Evolutionary conservation across 1,140 invertebrate species (phyloP).

Genomic region (Procambarus clarkii): DNA sequence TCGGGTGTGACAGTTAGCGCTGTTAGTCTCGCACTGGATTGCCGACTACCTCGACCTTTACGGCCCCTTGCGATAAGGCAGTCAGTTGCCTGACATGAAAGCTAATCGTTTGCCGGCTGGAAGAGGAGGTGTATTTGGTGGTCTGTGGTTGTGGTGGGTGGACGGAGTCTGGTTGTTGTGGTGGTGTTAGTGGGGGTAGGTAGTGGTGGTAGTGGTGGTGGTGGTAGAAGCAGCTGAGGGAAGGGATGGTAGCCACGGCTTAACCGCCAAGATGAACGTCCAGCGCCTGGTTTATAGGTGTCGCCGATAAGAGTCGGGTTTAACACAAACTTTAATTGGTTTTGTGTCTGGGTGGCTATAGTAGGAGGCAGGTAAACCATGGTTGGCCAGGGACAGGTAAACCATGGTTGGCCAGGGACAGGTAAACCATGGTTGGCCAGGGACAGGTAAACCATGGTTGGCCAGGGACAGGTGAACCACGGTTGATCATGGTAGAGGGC

Average conservation of each 20-base stretch:
- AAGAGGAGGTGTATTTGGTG: no score
- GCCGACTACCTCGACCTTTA: not conserved
- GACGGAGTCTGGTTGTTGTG: no score
- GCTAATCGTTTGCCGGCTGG: not conserved
- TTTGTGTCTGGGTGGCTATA: not conserved
- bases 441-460: no score
- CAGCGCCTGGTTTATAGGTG: not conserved
- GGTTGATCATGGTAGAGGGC: no score
- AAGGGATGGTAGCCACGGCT: not conserved
- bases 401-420: no score
- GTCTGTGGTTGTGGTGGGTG: no score
- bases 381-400: no score
- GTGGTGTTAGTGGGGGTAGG: no score
- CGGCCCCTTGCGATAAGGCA: not conserved
- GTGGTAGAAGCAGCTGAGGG: not conserved
- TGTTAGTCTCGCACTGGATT: not conserved
- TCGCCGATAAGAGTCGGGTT: not conserved
- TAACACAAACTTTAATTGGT: not conserved
- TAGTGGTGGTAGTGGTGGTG: not conserved
- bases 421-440: no score
- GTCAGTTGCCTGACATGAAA: not conserved
- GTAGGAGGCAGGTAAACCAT: not conserved
- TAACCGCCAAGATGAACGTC: not conserved
- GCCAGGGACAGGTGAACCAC: not conserved
- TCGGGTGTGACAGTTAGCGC: not conserved